Conservation (phyloP, 2,797 vertebrate genomes). For the Sylvilagus floridanus region DNA sequence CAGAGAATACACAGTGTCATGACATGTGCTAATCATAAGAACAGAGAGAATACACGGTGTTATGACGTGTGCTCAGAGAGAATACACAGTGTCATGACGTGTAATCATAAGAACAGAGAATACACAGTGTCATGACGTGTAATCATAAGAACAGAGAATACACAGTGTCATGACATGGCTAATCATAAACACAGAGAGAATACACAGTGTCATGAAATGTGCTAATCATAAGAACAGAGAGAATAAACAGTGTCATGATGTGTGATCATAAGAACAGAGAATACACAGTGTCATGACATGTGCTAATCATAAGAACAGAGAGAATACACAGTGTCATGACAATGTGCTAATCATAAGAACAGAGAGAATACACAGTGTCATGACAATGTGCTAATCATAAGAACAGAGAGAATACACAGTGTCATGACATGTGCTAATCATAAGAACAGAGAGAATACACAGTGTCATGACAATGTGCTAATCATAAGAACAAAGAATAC, state of each 20-base stretch:
- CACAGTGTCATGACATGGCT: background rate
- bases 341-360: too few species aligned
- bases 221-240: too few species aligned
- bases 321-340: too few species aligned
- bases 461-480: background rate
- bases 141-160: background rate
- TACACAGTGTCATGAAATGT: background rate
- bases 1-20: background rate
- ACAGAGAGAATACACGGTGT: too few species aligned
- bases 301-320: too few species aligned
- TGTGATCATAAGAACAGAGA: too few species aligned
- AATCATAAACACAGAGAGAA: background rate
- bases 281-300: too few species aligned
- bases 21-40: too few species aligned
- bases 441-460: background rate
- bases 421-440: background rate
- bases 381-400: accelerated
- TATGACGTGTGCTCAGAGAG: background rate
- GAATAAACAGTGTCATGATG: too few species aligned
- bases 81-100: background rate
- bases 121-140: background rate
- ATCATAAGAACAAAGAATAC: background rate
- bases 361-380: background rate
- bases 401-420: background rate
- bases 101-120: background rate